phyloP scores from a whole-genome alignment of 1,140 invertebrate species.

The Drosophila pruinosa region DNA sequence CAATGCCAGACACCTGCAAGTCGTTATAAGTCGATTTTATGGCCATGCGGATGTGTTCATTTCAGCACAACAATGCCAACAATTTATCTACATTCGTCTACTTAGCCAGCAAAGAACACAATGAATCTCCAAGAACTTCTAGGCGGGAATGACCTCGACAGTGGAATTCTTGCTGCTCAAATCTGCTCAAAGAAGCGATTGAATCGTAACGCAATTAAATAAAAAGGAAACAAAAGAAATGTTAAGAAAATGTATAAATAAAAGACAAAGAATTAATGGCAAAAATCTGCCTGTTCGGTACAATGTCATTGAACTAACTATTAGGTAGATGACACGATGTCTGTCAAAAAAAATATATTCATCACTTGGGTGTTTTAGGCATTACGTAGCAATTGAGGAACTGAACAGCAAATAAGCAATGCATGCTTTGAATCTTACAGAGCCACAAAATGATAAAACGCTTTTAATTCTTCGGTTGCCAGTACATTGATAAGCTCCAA shows the following conservation, averaged over 20 bases:
- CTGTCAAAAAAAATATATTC: neutral
- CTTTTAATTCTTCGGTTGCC: neutral
- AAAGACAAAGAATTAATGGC: neutral
- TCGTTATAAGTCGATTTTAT: constrained; percentile 6
- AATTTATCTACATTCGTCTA: constrained; percentile 53
- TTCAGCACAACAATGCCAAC: constrained; percentile 28
- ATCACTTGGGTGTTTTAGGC: too few species aligned
- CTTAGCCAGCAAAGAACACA: constrained; percentile 28
- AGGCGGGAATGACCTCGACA: neutral
- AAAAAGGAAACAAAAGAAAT: neutral
- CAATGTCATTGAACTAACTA: neutral
- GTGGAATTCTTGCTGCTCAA: neutral
- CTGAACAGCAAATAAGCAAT: too few species aligned
- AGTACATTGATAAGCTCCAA: neutral
- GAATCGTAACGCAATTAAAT: neutral
- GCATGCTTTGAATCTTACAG: too few species aligned
- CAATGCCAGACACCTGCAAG: constrained; percentile 61
- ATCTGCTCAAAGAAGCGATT: too few species aligned
- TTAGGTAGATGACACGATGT: neutral
- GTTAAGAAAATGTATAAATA: neutral
- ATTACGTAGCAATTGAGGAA: neutral
- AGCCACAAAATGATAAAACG: neutral
- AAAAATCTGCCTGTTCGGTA: neutral
- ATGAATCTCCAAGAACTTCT: neutral
- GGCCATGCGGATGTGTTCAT: neutral